Evolutionary conservation across 2,113 vertebrate genomes (phyloP).

Genomic region (Uria lomvia): DNA sequence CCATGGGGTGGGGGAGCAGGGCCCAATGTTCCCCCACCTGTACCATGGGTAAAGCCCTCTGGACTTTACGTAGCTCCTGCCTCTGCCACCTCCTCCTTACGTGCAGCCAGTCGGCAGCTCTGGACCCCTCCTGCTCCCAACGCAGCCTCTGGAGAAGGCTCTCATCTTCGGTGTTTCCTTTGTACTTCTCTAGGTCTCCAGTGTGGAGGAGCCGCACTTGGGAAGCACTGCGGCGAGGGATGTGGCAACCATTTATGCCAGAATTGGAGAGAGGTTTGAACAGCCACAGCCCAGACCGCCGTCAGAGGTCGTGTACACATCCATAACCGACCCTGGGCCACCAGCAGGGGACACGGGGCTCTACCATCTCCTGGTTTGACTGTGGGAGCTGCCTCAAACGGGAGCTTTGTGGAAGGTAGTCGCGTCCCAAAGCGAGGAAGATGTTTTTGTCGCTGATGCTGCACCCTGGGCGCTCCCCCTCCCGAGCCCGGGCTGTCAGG

Average conservation of each 20-base stretch:
- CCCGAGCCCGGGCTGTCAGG: not conserved
- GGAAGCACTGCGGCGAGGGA: accelerated
- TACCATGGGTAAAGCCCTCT: accelerated
- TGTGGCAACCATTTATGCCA: accelerated
- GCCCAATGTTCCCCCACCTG: accelerated
- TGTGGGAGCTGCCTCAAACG: not conserved
- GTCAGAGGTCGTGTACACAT: accelerated
- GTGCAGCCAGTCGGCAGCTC: not conserved
- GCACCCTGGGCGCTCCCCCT: not conserved
- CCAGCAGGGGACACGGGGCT: accelerated
- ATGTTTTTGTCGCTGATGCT: not conserved
- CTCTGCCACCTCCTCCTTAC: accelerated
- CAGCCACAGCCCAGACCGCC: accelerated
- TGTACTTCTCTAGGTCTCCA: not conserved
- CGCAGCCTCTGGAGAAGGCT: not conserved
- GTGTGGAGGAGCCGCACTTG: accelerated
- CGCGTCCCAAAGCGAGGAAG: not conserved
- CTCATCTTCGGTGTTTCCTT: not conserved
- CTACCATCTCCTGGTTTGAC: not conserved
- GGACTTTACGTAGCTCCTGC: not conserved
- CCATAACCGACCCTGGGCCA: accelerated
- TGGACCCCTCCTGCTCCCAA: not conserved
- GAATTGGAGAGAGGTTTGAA: accelerated
- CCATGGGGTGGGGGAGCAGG: not conserved
- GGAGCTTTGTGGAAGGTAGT: not conserved